Evolutionary conservation across 2,797 vertebrate species (phyloP).

Genomic region (Australoheros facetus): DNA sequence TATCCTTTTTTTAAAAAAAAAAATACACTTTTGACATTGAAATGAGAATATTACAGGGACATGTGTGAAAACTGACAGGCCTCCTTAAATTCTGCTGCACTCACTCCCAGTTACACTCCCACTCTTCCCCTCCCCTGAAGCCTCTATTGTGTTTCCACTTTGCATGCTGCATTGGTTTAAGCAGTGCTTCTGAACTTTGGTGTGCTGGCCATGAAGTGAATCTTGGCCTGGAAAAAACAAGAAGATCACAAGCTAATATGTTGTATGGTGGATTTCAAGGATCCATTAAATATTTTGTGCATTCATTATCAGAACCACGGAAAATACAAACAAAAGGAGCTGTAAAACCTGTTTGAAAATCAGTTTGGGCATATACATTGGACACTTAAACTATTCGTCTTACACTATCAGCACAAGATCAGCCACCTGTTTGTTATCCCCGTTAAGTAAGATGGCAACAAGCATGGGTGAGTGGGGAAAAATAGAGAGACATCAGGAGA

Average conservation of each 20-base stretch:
- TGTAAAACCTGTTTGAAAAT: not conserved
- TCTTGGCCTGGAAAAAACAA: not conserved
- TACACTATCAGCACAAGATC: not conserved
- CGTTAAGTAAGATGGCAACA: not conserved
- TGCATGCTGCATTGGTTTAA: slow-evolving; percentile 51
- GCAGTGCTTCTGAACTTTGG: slow-evolving; percentile 33
- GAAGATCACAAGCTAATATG: not conserved
- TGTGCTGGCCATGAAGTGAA: not conserved
- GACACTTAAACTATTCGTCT: not conserved
- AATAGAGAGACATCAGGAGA: not conserved
- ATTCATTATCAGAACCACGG: not conserved
- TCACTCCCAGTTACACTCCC: slow-evolving; percentile 6
- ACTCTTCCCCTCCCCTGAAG: slow-evolving; percentile 16
- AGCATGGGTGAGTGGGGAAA: not conserved
- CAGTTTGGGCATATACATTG: not conserved
- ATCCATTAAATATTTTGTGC: not conserved
- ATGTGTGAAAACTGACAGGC: slow-evolving; percentile 19
- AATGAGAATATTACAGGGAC: not conserved
- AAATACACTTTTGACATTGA: not conserved
- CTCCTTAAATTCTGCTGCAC: slow-evolving; percentile 56
- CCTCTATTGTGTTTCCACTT: slow-evolving; percentile 56
- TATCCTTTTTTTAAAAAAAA: no score
- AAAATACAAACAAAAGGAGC: not conserved
- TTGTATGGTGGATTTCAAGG: not conserved
- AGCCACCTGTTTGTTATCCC: not conserved